A percentile compares a stretch with the other conserved stretches of the same genome.
Conservation (phyloP, 2,797 vertebrate species). For the Potorous gilbertii region DNA sequence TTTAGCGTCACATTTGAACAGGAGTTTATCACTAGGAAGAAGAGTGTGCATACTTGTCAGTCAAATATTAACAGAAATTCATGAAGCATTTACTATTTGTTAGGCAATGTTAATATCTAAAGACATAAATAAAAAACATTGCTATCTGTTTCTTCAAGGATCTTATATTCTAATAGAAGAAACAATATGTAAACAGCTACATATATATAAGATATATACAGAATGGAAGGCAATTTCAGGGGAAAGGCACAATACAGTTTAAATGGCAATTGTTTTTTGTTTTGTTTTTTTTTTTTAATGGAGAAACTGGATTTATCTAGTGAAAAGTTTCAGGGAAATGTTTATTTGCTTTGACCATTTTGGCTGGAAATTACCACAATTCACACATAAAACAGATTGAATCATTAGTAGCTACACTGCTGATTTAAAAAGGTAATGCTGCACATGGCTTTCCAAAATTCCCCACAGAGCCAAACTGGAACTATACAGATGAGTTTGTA, state of each 20-base stretch:
- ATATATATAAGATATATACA: not conserved
- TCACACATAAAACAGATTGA: slow-evolving; percentile 34
- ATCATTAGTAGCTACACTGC: slow-evolving; percentile 34
- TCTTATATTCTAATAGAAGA: not conserved
- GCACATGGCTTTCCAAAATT: not conserved
- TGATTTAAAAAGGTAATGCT: not conserved
- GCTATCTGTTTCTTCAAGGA: not conserved
- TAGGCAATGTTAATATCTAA: not conserved
- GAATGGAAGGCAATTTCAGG: not conserved
- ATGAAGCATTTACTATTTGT: not conserved
- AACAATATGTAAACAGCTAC: not conserved
- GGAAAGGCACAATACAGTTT: not conserved
- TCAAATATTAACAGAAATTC: not conserved
- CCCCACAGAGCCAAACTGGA: slow-evolving; percentile 20
- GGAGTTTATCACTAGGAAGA: not conserved
- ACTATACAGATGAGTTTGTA: slow-evolving; percentile 1
- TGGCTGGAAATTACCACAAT: slow-evolving; percentile 50
- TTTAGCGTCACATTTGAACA: no score
- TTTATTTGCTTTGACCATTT: slow-evolving; percentile 57
- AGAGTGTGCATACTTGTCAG: not conserved
- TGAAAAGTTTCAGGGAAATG: slow-evolving; percentile 34
- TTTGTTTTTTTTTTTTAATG: not conserved
- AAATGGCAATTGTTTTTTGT: not conserved
- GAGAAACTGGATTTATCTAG: slow-evolving; percentile 30
- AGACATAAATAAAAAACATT: not conserved